Evolutionary conservation across 2,797 vertebrate genomes (phyloP).

Genomic region (Rhodeus uyekii): DNA sequence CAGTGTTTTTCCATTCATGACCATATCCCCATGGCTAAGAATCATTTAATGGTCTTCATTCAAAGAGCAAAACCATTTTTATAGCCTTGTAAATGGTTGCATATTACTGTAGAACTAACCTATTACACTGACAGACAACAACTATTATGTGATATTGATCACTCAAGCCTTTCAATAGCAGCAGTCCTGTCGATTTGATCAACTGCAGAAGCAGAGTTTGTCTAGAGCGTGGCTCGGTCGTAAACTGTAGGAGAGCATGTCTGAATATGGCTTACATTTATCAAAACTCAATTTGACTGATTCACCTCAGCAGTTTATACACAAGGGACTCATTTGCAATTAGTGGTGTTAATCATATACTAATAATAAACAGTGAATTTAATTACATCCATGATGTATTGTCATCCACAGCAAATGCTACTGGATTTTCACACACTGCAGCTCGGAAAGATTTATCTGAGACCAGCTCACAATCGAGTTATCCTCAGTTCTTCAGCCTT

Average conservation of each 20-base stretch:
- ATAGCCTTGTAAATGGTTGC: conserved; percentile 36
- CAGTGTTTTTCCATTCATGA: conserved; percentile 48
- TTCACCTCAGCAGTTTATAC: conserved; percentile 13
- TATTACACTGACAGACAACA: conserved; percentile 42
- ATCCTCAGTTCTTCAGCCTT: conserved; percentile 47
- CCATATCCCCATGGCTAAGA: conserved; percentile 33
- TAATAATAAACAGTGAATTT: conserved; percentile 41
- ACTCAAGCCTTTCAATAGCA: conserved; percentile 27
- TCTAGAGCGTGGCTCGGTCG: neutral
- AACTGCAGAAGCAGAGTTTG: conserved; percentile 25
- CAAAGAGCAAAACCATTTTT: conserved; percentile 41
- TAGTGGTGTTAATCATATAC: conserved; percentile 47
- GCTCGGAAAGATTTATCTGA: conserved; percentile 40
- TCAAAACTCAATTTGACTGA: conserved; percentile 33
- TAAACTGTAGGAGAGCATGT: conserved; percentile 35
- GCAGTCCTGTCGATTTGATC: conserved; percentile 30
- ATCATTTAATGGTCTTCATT: conserved; percentile 49
- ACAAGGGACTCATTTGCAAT: conserved; percentile 26
- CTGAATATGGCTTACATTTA: conserved; percentile 30
- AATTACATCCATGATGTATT: conserved; percentile 38
- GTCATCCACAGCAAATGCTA: neutral
- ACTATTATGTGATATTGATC: conserved; percentile 39
- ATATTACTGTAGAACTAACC: conserved; percentile 40
- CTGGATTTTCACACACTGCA: conserved; percentile 13
- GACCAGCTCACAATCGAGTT: conserved; percentile 44